A percentile compares a stretch with the other conserved stretches of the same genome.
These are phyloP conservation scores for Brachyrhaphis roseni DNA, from an alignment of 2,797 vertebrate genomes.

Conservation along the genomic window DNA sequence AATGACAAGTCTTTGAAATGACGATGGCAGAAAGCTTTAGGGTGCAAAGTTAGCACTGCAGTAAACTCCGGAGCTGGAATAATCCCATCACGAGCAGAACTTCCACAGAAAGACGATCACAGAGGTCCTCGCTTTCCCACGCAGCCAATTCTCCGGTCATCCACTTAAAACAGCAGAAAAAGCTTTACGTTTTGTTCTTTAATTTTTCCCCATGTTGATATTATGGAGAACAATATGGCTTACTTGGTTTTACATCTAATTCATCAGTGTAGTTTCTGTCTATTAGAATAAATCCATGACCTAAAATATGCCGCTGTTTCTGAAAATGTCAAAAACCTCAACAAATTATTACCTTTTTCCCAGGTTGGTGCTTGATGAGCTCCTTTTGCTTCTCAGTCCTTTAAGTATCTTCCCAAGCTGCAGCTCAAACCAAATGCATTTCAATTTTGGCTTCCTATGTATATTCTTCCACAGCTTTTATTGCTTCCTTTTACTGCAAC, in stretches of 20 bases:
- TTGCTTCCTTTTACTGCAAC: constrained; percentile 47
- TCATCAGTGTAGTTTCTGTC: background rate
- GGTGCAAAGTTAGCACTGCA: background rate
- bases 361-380: constrained; percentile 3
- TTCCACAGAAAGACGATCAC: constrained; percentile 45
- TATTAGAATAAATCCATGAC: background rate
- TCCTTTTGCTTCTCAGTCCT: constrained; percentile 12
- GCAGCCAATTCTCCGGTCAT: constrained; percentile 29
- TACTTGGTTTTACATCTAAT: constrained; percentile 7
- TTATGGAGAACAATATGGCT: constrained; percentile 9
- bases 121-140: constrained; percentile 36
- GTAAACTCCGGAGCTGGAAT: constrained; percentile 34
- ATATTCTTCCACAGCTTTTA: constrained; percentile 14
- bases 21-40: background rate
- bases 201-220: constrained; percentile 17
- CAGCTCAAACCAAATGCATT: constrained; percentile 8
- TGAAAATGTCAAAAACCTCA: background rate
- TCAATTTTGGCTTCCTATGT: constrained; percentile 15
- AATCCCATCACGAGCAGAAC: constrained; percentile 60
- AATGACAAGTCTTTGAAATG: constrained; percentile 3
- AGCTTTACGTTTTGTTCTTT: constrained; percentile 14
- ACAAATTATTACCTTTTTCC: constrained; percentile 61
- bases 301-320: background rate
- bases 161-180: constrained; percentile 29
- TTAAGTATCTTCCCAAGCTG: constrained; percentile 20